Percentiles rank a stretch among this genome's conserved stretches.
These are phyloP conservation scores for Ambastaia sidthimunki DNA, from an alignment of 2,797 vertebrate species.

Conservation along the genomic window DNA sequence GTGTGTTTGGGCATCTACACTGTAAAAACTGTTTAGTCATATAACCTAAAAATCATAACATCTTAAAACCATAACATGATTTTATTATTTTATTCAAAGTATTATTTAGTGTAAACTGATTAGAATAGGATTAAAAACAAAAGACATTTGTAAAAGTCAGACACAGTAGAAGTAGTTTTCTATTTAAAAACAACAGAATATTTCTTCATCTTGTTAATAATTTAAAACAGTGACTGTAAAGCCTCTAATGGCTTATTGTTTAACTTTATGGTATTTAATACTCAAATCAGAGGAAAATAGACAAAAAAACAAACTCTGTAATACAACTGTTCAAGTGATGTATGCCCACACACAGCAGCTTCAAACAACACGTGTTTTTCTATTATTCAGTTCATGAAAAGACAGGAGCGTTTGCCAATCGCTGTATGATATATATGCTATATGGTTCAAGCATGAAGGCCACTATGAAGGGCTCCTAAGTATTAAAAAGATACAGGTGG, in stretches of 20 bases:
- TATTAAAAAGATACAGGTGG: conserved; percentile 21
- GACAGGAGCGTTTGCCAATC: conserved; percentile 7
- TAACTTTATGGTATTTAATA: neutral
- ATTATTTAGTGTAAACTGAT: too few species aligned
- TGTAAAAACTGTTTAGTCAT: too few species aligned
- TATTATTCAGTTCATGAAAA: neutral
- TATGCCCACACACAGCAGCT: neutral
- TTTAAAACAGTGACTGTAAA: neutral
- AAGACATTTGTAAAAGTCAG: too few species aligned
- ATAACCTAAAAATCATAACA: too few species aligned
- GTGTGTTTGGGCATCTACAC: neutral
- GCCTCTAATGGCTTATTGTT: neutral
- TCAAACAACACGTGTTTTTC: neutral
- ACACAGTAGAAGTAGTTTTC: too few species aligned
- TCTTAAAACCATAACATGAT: too few species aligned
- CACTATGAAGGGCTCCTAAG: neutral
- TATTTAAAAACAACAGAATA: too few species aligned
- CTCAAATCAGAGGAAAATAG: neutral
- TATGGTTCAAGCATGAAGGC: neutral
- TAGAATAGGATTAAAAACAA: too few species aligned
- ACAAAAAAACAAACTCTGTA: neutral
- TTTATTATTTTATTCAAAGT: too few species aligned
- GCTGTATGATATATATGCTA: too few species aligned
- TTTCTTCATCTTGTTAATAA: too few species aligned
- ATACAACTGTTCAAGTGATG: neutral